A percentile compares a stretch with the other conserved stretches of the same genome.
These are phyloP conservation scores for Archilochus colubris DNA, from an alignment of 2,113 vertebrate genomes.

Conservation along the genomic window DNA sequence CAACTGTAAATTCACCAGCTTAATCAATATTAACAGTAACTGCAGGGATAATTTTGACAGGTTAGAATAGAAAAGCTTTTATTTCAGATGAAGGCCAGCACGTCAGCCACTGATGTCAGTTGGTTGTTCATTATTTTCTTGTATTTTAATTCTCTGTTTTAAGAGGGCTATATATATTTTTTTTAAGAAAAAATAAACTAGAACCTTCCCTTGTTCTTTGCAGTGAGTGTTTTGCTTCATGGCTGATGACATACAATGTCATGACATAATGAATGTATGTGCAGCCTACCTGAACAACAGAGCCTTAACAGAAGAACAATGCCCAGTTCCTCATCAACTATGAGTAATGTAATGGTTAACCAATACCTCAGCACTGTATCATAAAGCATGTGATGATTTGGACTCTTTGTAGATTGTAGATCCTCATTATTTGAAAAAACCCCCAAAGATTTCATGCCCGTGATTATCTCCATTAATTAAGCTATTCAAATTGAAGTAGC, in stretches of 20 bases:
- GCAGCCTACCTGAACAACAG: not conserved
- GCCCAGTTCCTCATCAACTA: not conserved
- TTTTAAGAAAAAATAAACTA: not conserved
- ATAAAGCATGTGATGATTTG: not conserved
- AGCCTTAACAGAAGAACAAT: not conserved
- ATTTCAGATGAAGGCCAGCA: not conserved
- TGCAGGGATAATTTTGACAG: not conserved
- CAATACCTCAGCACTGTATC: not conserved
- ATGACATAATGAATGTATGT: not conserved
- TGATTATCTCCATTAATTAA: conserved; percentile 9
- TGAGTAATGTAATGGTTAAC: not conserved
- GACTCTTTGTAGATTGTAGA: not conserved
- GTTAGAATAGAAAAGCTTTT: not conserved
- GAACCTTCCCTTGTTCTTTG: not conserved
- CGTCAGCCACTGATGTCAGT: not conserved
- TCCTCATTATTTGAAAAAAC: not conserved
- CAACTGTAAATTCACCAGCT: not conserved
- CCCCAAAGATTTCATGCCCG: not conserved
- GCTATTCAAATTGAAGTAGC: conserved; percentile 1
- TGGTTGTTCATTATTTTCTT: not conserved
- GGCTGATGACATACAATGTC: not conserved
- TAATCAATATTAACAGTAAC: not conserved
- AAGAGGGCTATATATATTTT: not conserved
- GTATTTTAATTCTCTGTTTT: not conserved
- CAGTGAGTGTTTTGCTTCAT: not conserved